These are phyloP conservation scores for Acanthosepion esculentum DNA, from an alignment of 2,888 invertebrate genomes.

Conservation along the genomic window DNA sequence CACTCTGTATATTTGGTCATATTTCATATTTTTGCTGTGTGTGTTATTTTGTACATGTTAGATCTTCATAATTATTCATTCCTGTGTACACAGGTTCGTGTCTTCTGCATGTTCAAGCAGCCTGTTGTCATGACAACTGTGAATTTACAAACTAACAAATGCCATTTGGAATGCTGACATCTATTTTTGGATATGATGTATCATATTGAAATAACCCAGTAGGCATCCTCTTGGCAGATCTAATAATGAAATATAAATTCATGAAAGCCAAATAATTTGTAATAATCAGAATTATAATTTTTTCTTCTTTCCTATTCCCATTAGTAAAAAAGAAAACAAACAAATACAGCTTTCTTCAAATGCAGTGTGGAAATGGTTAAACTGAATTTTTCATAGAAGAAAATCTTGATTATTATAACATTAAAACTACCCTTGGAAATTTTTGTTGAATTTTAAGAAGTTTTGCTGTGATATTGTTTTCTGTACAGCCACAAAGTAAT, in stretches of 20 bases:
- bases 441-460: constrained; percentile 12
- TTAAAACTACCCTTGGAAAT: not conserved
- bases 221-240: not conserved
- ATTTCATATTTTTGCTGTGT: constrained; percentile 38
- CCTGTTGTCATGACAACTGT: not conserved
- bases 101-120: not conserved
- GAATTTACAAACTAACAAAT: not conserved
- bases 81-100: constrained; percentile 11
- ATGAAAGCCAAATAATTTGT: constrained; percentile 8
- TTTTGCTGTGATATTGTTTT: constrained; percentile 33
- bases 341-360: not conserved
- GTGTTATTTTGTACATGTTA: constrained; percentile 17
- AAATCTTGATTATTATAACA: not conserved
- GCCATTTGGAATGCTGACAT: constrained; percentile 33
- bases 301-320: too few relatives aligned
- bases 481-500: not conserved
- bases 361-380: not conserved
- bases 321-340: not conserved
- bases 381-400: not conserved
- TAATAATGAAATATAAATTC: not conserved
- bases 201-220: constrained; percentile 2
- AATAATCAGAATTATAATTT: not conserved
- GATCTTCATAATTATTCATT: not conserved
- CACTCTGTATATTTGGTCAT: constrained; percentile 34
- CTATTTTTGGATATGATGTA: not conserved